phyloP scores from a whole-genome alignment of 2,888 invertebrate species.

The Argynnis bischoffii region DNA sequence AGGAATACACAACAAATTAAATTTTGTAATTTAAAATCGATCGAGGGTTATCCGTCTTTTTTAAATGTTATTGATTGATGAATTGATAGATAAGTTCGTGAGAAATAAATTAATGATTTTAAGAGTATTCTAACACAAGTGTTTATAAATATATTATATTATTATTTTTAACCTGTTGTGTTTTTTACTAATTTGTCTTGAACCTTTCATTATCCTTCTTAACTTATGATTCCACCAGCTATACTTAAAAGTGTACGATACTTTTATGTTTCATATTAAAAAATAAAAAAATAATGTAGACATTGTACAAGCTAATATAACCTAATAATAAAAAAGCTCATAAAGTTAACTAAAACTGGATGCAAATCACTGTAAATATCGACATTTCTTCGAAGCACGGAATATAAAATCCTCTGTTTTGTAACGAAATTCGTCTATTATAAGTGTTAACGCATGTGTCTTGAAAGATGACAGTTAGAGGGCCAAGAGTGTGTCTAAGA shows the following conservation, averaged over 20 bases:
- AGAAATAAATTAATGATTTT: constrained; percentile 81
- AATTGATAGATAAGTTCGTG: constrained; percentile 80
- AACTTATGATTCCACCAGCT: constrained; percentile 76
- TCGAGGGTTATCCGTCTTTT: constrained; percentile 70
- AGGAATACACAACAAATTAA: constrained; percentile 35
- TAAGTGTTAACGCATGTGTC: constrained; percentile 47
- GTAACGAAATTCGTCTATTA: constrained; percentile 47
- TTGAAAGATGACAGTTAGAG: constrained; percentile 31
- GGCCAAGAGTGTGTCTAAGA: constrained; percentile 28
- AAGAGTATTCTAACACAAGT: constrained; percentile 83
- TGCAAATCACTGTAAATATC: constrained; percentile 51
- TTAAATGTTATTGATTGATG: constrained; percentile 74
- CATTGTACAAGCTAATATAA: background rate
- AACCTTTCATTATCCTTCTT: constrained; percentile 56
- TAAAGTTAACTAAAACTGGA: constrained; percentile 18
- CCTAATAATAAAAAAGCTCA: background rate
- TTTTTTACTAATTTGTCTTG: constrained; percentile 76
- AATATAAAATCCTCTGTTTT: constrained; percentile 58
- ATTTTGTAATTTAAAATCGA: constrained; percentile 51
- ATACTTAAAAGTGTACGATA: constrained; percentile 46
- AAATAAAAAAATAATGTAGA: background rate
- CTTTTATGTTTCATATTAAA: constrained; percentile 13
- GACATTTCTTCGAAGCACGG: constrained; percentile 57
- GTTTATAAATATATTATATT: constrained; percentile 83
- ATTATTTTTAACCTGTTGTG: constrained; percentile 79